Conservation (phyloP, 2,888 invertebrate genomes). For the Cryptus armator region DNA sequence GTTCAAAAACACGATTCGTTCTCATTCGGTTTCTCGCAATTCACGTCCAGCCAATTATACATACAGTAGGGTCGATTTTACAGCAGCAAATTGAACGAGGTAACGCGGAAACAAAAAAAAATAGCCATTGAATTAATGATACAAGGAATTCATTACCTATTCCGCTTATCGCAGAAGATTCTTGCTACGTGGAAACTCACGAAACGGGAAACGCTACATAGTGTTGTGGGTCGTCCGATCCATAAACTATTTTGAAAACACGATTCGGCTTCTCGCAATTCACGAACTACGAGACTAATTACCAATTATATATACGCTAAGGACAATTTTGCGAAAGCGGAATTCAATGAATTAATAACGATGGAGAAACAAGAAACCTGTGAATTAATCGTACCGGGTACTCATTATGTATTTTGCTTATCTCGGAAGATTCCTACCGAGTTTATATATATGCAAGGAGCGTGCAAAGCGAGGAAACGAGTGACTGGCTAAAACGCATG, state of each 20-base stretch:
- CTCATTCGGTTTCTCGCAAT: conserved; percentile 17
- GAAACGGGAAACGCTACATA: conserved; percentile 8
- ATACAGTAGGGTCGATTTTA: conserved; percentile 6
- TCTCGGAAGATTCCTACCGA: conserved; percentile 45
- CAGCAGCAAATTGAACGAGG: neutral
- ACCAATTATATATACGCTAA: conserved; percentile 18
- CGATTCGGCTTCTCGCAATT: conserved; percentile 17
- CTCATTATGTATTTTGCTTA: conserved; percentile 42
- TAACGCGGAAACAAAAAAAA: conserved; percentile 22
- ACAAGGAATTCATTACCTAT: conserved; percentile 43
- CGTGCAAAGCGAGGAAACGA: conserved; percentile 38
- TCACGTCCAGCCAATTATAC: conserved; percentile 33
- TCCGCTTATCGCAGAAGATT: conserved; percentile 46
- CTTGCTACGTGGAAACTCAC: conserved; percentile 9
- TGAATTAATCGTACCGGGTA: conserved; percentile 58
- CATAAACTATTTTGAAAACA: conserved; percentile 4
- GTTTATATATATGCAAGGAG: neutral
- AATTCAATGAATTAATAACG: conserved; percentile 12
- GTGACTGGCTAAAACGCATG: conserved; percentile 27
- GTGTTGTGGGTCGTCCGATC: neutral
- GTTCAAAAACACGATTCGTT: neutral
- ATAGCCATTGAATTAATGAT: conserved; percentile 57
- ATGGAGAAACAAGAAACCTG: conserved; percentile 24
- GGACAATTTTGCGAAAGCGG: conserved; percentile 7
- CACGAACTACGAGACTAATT: conserved; percentile 9